Evolutionary conservation across 2,888 invertebrate genomes (phyloP).

Genomic region (Ormyrus rosae): DNA sequence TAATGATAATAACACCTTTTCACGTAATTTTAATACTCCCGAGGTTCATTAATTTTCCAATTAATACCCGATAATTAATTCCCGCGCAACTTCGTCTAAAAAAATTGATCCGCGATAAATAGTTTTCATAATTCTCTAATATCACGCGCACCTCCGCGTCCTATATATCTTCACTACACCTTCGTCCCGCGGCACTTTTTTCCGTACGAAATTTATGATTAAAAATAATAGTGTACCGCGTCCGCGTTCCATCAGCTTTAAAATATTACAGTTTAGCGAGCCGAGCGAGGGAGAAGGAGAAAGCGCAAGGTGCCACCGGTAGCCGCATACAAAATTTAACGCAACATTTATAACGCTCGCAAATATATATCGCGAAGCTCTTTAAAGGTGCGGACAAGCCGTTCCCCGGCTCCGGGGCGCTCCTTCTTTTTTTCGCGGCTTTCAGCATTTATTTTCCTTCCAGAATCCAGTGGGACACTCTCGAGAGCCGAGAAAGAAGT

Average conservation of each 20-base stretch:
- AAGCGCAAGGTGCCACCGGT: slow-evolving; percentile 30
- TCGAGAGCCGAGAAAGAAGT: not conserved
- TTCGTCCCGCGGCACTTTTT: slow-evolving; percentile 4
- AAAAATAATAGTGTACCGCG: slow-evolving; percentile 33
- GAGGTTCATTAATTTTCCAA: slow-evolving; percentile 19
- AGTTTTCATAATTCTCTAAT: not conserved
- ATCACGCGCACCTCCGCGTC: not conserved
- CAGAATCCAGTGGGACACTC: slow-evolving; percentile 31
- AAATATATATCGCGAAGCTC: slow-evolving; percentile 39
- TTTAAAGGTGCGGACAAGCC: slow-evolving; percentile 46
- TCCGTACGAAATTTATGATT: slow-evolving; percentile 42
- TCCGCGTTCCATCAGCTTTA: slow-evolving; percentile 34
- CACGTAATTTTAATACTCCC: slow-evolving; percentile 10
- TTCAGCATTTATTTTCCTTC: slow-evolving; percentile 20
- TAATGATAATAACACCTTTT: slow-evolving; percentile 11
- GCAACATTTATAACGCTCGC: slow-evolving; percentile 38
- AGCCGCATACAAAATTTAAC: slow-evolving; percentile 49
- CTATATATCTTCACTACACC: slow-evolving; percentile 26
- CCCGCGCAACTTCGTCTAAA: not conserved
- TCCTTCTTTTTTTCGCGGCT: not conserved
- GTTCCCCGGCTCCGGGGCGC: not conserved
- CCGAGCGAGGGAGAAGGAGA: not conserved
- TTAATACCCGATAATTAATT: slow-evolving; percentile 2
- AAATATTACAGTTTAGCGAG: slow-evolving; percentile 43
- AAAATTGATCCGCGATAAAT: not conserved